phyloP scores from a whole-genome alignment of 1,140 invertebrate genomes.

The Cheumatopsyche charites region DNA sequence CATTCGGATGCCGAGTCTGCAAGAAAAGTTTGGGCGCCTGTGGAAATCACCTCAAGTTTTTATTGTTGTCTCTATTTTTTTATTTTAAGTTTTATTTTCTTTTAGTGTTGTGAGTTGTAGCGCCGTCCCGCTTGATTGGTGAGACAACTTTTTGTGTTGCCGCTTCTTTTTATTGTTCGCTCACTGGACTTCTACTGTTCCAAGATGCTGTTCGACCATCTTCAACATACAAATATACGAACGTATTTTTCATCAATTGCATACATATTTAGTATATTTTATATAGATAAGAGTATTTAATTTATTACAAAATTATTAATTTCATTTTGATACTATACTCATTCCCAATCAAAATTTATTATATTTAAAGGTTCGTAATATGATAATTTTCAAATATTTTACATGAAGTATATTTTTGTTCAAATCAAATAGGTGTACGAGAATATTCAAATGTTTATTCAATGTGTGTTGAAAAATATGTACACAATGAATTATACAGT shows the following conservation, averaged over 20 bases:
- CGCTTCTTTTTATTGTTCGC: constrained; percentile 29
- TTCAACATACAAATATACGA: not conserved
- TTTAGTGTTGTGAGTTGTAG: constrained; percentile 29
- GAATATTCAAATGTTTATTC: too few species aligned
- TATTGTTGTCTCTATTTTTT: constrained; percentile 22
- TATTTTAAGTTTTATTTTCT: constrained; percentile 26
- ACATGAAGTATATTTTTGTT: too few species aligned
- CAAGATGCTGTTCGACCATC: constrained; percentile 1
- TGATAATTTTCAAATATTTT: too few species aligned
- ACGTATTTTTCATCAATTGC: not conserved
- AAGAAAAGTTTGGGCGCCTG: not conserved
- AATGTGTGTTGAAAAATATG: not conserved
- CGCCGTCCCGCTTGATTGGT: constrained; percentile 30
- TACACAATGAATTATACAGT: not conserved
- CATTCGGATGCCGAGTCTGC: not conserved
- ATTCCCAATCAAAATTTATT: too few species aligned
- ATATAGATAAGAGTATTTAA: too few species aligned
- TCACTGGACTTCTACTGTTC: constrained; percentile 18
- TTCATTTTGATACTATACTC: too few species aligned
- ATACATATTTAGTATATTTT: not conserved
- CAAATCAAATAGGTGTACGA: too few species aligned
- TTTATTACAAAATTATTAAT: too few species aligned
- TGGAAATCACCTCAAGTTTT: constrained; percentile 17
- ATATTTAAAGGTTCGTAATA: too few species aligned
- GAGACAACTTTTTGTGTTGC: constrained; percentile 32